Evolutionary conservation across 2,797 vertebrate genomes (phyloP), one percentile per base, ranked within the genome.

Genomic region (Hoplostethus mediterraneus): DNA sequence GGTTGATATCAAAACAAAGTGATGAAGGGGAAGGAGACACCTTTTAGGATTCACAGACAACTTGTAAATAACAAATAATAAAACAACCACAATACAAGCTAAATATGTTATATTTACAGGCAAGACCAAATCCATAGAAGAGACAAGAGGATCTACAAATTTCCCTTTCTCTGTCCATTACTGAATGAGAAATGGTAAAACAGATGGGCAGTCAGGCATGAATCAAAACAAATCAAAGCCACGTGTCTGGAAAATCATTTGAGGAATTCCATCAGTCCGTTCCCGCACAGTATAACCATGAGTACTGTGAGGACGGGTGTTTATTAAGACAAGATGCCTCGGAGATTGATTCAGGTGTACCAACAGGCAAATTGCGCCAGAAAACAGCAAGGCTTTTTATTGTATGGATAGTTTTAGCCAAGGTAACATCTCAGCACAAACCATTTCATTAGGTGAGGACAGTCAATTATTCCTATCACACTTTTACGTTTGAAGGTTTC

Each of bases 51-150:
- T 92, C 89, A 94, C 90, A 90, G 86, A 92, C 73, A 79, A 85
- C 67, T 83, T 79, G 85, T 90, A 88, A 88, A 90, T 90, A 87
- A 90, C 87, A 90, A 88, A 91, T 76, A 82, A 88, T 85, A 87
- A 89, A 89, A 92, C 76, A 85, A 89, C 71, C 77, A 89, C 86
- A 89, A 81, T 82, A 88, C 77, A 81, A 90, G 86, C 75, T 80
- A 87, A 88, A 87, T 77, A 81, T 80, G 87, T 75, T 81, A 75
- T 88, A 90, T 93, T 90, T 94, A 93, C 90, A 93, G 68, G 89
- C 86, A 84, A 82, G 79, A 86, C 70, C 77, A 86, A 87, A 88
- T 80, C 65, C 62, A 64, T 31, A 63, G 61, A 79, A 70, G 83
- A 88, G 77, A 84, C 67, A 31, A 87, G 75, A 73, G 60, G 74